Conservation (phyloP, 2,797 vertebrate genomes). For the Fringilla coelebs region DNA sequence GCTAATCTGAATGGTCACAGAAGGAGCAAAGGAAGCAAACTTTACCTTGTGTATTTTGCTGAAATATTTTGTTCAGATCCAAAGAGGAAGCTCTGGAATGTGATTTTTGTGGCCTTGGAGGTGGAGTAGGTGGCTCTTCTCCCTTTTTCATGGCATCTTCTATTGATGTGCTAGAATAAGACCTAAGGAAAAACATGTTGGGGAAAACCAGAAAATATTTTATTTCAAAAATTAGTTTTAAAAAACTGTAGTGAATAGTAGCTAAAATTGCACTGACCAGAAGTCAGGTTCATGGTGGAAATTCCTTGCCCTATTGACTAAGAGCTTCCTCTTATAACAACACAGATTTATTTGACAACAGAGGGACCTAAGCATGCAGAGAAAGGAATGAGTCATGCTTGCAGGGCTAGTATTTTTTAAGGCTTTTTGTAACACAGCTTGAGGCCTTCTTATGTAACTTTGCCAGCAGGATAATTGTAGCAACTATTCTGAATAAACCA, state of each 20-base stretch:
- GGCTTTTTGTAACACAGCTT: not conserved
- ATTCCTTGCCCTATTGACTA: not conserved
- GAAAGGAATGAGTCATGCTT: not conserved
- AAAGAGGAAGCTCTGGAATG: slow-evolving; percentile 97
- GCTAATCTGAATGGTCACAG: not conserved
- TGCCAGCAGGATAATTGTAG: not conserved
- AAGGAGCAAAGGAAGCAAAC: not conserved
- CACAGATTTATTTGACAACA: not conserved
- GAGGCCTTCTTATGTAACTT: not conserved
- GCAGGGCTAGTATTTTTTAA: not conserved
- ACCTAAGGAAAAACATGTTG: slow-evolving; percentile 74
- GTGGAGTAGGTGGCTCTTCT: slow-evolving; percentile 92
- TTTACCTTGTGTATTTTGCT: slow-evolving; percentile 86
- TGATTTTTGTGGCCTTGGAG: slow-evolving; percentile 92
- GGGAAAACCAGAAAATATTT: not conserved
- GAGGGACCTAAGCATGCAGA: not conserved
- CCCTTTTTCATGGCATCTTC: slow-evolving; percentile 93
- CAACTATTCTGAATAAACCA: not conserved
- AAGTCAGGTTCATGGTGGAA: not conserved
- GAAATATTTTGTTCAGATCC: slow-evolving; percentile 96
- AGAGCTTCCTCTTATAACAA: not conserved
- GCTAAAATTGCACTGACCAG: not conserved
- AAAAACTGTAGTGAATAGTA: not conserved
- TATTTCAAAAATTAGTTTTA: not conserved
- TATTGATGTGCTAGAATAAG: slow-evolving; percentile 93